phyloP scores from a whole-genome alignment of 2,113 vertebrate genomes.

The Mohoua ochrocephala region DNA sequence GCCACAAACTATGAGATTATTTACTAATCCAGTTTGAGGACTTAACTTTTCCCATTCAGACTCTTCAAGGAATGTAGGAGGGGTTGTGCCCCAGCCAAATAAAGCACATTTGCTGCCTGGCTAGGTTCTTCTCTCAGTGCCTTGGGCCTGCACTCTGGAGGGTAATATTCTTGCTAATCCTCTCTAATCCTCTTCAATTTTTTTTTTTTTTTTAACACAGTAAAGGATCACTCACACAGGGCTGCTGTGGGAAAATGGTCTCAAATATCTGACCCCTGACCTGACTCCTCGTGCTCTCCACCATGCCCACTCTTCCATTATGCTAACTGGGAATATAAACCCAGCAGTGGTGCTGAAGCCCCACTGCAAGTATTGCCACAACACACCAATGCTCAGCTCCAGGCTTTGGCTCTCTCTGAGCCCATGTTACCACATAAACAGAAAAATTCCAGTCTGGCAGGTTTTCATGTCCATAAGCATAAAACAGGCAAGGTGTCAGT shows the following conservation, averaged over 20 bases:
- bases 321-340: neutral
- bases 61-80: conserved; percentile 79
- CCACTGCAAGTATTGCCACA: neutral
- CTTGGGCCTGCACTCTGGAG: conserved; percentile 69
- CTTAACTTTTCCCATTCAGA: conserved; percentile 79
- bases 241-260: conserved; percentile 79
- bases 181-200: conserved; percentile 74
- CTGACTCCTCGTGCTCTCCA: conserved; percentile 73
- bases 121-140: conserved; percentile 72
- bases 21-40: conserved; percentile 82
- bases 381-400: rapidly evolving
- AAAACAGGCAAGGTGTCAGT: neutral
- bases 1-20: conserved; percentile 80
- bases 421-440: neutral
- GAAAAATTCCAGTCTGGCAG: neutral
- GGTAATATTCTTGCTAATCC: conserved; percentile 81
- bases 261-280: conserved; percentile 86
- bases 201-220: conserved; percentile 66
- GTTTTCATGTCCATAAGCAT: neutral
- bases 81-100: conserved; percentile 77
- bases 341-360: neutral
- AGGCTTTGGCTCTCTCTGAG: neutral
- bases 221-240: conserved; percentile 74
- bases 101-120: conserved; percentile 83
- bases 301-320: neutral